These are phyloP conservation scores for Zygogramma bicolorata DNA, from an alignment of 2,888 invertebrate genomes.

Conservation along the genomic window DNA sequence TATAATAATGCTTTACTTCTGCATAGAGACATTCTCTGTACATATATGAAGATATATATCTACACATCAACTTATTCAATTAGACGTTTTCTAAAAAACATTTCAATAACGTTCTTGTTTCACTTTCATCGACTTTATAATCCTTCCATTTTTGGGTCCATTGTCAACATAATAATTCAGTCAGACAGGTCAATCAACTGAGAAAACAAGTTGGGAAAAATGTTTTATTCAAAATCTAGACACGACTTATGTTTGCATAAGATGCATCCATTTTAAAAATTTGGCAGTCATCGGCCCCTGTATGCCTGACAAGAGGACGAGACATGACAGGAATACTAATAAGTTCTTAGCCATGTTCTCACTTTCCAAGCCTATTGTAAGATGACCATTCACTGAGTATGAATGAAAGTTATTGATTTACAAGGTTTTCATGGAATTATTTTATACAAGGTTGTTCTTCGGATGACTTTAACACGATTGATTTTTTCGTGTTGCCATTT, in stretches of 20 bases:
- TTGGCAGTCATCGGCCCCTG: constrained; percentile 50
- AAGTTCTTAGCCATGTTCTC: not conserved
- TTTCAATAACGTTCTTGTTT: not conserved
- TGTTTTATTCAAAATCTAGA: constrained; percentile 41
- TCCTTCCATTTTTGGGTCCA: not conserved
- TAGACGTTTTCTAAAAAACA: no score
- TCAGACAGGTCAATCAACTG: constrained; percentile 23
- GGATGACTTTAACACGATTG: no score
- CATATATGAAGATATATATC: no score
- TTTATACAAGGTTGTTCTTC: no score
- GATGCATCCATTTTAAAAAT: constrained; percentile 49
- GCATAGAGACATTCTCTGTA: no score
- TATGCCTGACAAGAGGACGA: constrained; percentile 10
- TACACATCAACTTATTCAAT: no score
- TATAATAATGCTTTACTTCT: no score
- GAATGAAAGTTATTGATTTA: not conserved
- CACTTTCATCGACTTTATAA: not conserved
- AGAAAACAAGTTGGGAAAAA: constrained; percentile 16
- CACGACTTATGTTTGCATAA: constrained; percentile 37
- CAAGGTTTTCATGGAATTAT: no score
- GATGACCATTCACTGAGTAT: not conserved
- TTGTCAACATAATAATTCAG: not conserved
- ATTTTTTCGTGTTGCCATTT: no score
- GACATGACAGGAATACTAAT: constrained; percentile 25
- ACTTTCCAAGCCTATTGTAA: not conserved